Percentiles rank a stretch among this genome's conserved stretches.
Conservation (phyloP, 2,888 invertebrate genomes). For the Hyposoter didymator region DNA sequence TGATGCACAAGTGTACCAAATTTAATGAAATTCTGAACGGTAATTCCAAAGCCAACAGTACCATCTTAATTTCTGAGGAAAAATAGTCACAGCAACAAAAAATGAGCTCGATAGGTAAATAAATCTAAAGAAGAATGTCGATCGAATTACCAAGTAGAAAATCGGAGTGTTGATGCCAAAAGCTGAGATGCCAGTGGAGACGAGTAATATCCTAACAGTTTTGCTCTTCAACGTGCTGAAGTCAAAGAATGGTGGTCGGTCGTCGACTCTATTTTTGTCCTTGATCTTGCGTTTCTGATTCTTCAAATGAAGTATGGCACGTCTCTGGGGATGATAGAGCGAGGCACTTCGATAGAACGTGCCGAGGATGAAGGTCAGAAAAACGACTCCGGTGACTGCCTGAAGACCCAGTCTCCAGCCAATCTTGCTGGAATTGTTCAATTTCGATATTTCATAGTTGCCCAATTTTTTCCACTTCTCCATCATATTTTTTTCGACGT, state of each 20-base stretch:
- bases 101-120: too few species aligned
- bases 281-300: constrained; percentile 94
- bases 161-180: constrained; percentile 95
- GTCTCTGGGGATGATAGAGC: constrained; percentile 93
- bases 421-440: constrained; percentile 87
- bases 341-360: constrained; percentile 95
- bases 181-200: constrained; percentile 92
- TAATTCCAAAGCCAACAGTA: too few species aligned
- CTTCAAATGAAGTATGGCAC: constrained; percentile 95
- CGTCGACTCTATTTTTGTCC: constrained; percentile 91
- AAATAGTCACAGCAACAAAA: too few species aligned
- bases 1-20: too few species aligned
- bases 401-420: constrained; percentile 94
- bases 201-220: constrained; percentile 92
- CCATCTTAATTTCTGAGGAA: too few species aligned
- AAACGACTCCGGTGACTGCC: constrained; percentile 93
- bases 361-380: constrained; percentile 93
- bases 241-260: constrained; percentile 94
- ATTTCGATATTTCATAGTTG: constrained; percentile 53
- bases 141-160: constrained; percentile 88
- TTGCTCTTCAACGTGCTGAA: constrained; percentile 93
- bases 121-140: not conserved
- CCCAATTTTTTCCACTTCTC: not conserved
- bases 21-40: too few species aligned
- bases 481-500: not conserved